A percentile compares a stretch with the other conserved stretches of the same genome.
Conservation (phyloP, 1,140 invertebrate species). For the Diorhabda carinulata region DNA sequence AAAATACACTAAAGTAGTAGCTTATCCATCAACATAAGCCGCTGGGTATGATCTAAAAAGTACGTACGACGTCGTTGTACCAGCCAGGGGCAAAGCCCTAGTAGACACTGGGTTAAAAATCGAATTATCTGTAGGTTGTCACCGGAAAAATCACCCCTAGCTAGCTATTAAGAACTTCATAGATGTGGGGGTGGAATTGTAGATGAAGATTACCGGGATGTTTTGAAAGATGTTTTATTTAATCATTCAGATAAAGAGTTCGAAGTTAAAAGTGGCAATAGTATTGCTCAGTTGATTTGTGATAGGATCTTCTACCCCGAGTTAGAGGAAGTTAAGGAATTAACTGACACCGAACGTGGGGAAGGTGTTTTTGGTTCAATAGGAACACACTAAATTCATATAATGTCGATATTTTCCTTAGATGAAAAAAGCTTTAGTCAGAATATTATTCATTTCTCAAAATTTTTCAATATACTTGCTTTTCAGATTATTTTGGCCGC, state of each 20-base stretch:
- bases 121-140: conserved; percentile 80
- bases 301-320: conserved; percentile 87
- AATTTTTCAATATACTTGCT: no score
- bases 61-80: conserved; percentile 82
- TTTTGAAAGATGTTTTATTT: conserved; percentile 90
- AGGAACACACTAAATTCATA: conserved; percentile 54
- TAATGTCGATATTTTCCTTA: no score
- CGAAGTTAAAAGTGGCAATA: conserved; percentile 77
- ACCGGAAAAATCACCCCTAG: conserved; percentile 95
- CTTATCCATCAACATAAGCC: conserved; percentile 71
- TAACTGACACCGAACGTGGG: conserved; percentile 73
- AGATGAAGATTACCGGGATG: conserved; percentile 90
- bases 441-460: no score
- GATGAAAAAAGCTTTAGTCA: no score
- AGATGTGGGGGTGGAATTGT: conserved; percentile 94
- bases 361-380: conserved; percentile 84
- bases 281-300: conserved; percentile 95
- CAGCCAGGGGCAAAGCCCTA: conserved; percentile 77
- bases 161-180: conserved; percentile 93
- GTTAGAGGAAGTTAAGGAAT: conserved; percentile 67
- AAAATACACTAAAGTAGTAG: conserved; percentile 73
- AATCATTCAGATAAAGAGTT: conserved; percentile 86
- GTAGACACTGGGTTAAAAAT: conserved; percentile 92
- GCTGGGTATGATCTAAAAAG: conserved; percentile 91
- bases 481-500: no score